Conservation (phyloP, 2,888 invertebrate genomes). For the Empis livida region DNA sequence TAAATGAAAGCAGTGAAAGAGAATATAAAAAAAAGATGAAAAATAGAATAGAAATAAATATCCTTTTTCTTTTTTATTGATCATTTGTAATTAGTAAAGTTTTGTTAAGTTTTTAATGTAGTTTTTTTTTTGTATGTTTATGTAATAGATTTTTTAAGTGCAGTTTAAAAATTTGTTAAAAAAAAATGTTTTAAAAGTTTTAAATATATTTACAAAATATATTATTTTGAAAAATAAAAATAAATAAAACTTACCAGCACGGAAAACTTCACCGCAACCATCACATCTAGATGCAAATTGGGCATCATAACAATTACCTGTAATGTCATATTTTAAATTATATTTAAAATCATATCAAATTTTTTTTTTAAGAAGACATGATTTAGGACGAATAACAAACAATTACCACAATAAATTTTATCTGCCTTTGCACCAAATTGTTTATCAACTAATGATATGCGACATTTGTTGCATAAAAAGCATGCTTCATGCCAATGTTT, state of each 20-base stretch:
- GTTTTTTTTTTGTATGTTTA: no score
- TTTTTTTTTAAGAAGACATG: no score
- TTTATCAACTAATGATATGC: conserved; percentile 95
- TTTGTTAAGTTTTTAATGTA: no score
- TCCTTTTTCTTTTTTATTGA: no score
- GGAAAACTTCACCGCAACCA: conserved; percentile 97
- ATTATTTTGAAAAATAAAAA: neutral
- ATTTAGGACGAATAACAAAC: no score
- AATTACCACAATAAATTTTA: conserved; percentile 98
- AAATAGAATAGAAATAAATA: neutral
- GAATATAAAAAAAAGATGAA: neutral
- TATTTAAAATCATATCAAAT: no score
- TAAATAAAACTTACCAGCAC: conserved; percentile 69
- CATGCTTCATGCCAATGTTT: conserved; percentile 99
- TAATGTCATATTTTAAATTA: no score
- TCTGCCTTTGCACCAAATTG: conserved; percentile 99
- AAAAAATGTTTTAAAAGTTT: no score
- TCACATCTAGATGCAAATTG: conserved; percentile 99
- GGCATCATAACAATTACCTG: conserved; percentile 98
- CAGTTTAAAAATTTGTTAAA: neutral
- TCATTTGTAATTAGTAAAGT: no score
- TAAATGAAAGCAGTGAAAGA: conserved; percentile 7
- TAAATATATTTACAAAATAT: no score
- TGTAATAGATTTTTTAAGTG: neutral
- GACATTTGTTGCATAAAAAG: conserved; percentile 97